A percentile compares a stretch with the other conserved stretches of the same genome.
phyloP scores from a whole-genome alignment of 92 coral and sea anemone species.

The Nematostella vectensis region DNA sequence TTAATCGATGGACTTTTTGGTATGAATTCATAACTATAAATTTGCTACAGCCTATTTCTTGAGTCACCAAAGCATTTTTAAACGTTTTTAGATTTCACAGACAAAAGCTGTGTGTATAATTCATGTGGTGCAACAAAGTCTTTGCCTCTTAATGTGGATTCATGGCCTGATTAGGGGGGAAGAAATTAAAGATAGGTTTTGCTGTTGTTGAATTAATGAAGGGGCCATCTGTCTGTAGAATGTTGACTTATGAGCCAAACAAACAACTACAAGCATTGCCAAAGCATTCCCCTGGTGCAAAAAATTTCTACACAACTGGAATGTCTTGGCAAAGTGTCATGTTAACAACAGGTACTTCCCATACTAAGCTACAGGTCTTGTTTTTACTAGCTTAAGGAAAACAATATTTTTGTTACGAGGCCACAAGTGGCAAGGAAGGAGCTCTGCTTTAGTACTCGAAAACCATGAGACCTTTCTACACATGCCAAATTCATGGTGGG shows the following conservation, averaged over 20 bases:
- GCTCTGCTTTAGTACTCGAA: no score
- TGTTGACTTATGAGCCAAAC: neutral
- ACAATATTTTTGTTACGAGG: no score
- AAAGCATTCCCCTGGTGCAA: neutral
- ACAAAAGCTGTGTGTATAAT: constrained; percentile 2
- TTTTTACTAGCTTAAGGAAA: neutral
- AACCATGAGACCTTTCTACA: neutral
- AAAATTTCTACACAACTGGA: neutral
- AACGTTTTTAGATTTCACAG: neutral
- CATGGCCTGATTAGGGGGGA: constrained; percentile 17
- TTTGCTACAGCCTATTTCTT: no score
- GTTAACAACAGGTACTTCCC: neutral
- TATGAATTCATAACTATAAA: no score
- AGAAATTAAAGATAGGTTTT: constrained; percentile 24
- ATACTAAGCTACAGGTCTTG: constrained; percentile 1
- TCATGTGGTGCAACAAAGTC: neutral
- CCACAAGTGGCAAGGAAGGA: no score
- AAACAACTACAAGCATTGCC: neutral
- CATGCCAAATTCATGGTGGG: neutral
- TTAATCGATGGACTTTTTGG: no score
- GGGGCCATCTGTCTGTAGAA: constrained; percentile 10
- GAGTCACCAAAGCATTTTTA: no score
- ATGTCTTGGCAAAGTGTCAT: neutral
- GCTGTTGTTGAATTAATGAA: constrained; percentile 26
- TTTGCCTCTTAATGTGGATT: constrained; percentile 33